phyloP scores from a whole-genome alignment of 2,113 vertebrate species.

The Nannospalax galili region DNA sequence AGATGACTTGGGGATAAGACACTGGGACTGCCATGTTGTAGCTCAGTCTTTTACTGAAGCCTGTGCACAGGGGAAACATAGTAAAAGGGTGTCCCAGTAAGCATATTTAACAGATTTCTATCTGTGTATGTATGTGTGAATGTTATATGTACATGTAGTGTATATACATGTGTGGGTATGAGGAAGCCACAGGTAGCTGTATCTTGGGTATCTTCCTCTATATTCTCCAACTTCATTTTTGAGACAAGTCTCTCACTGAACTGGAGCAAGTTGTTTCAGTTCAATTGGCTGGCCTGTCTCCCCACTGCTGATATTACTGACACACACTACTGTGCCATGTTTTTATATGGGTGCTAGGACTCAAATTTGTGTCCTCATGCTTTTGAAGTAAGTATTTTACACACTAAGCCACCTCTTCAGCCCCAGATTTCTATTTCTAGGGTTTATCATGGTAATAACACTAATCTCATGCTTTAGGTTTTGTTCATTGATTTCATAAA shows the following conservation, averaged over 20 bases:
- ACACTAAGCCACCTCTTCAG: not conserved
- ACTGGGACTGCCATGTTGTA: not conserved
- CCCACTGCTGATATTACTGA: too few relatives aligned
- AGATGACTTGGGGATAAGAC: not conserved
- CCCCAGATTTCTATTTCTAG: not conserved
- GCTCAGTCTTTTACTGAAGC: not conserved
- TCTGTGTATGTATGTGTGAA: not conserved
- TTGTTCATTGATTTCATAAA: not conserved
- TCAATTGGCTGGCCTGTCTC: not conserved
- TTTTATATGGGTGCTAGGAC: not conserved
- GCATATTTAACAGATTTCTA: constrained; percentile 1
- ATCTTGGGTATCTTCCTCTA: not conserved
- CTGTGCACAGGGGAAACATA: not conserved
- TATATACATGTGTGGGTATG: not conserved
- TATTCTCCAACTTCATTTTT: not conserved
- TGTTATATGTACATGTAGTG: not conserved
- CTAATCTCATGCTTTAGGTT: not conserved
- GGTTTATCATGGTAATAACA: not conserved
- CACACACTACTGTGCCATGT: not conserved
- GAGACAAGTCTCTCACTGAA: not conserved
- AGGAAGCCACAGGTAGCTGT: not conserved
- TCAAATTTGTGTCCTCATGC: not conserved
- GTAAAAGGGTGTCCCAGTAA: not conserved
- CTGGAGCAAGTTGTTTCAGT: not conserved
- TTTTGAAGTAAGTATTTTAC: not conserved